A percentile compares a stretch with the other conserved stretches of the same genome.
phyloP scores from a whole-genome alignment of 2,888 invertebrate genomes.

The Timema cristinae region DNA sequence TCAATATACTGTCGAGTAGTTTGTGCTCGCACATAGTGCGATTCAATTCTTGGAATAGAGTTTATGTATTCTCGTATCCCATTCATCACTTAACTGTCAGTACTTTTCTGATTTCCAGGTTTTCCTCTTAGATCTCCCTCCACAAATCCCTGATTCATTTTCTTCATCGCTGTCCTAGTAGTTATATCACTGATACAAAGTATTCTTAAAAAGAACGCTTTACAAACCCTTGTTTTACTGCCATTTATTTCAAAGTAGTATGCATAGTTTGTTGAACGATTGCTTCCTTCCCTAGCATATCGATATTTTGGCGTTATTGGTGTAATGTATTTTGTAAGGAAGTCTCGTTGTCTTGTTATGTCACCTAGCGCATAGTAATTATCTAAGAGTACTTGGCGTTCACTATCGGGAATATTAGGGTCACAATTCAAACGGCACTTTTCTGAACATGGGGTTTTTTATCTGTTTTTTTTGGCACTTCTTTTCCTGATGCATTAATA shows the following conservation, averaged over 20 bases:
- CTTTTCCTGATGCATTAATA: no score
- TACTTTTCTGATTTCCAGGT: not conserved
- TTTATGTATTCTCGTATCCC: constrained; percentile 1
- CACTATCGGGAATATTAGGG: no score
- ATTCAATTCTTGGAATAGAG: constrained; percentile 1
- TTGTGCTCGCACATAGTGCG: not conserved
- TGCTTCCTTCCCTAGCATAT: not conserved
- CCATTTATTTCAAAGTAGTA: no score
- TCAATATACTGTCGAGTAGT: no score
- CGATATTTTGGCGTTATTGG: constrained; percentile 1
- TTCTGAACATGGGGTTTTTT: no score
- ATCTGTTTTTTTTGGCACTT: no score
- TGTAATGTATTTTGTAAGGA: constrained; percentile 10
- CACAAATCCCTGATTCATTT: no score
- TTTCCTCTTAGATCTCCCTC: not conserved
- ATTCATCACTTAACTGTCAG: constrained; percentile 4
- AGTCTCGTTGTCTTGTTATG: constrained; percentile 8
- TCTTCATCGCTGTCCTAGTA: constrained; percentile 4
- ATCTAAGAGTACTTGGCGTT: no score
- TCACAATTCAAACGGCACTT: no score
- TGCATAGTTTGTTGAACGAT: not conserved
- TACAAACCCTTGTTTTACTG: no score
- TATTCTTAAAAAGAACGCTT: no score
- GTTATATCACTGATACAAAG: no score
- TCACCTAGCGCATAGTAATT: not conserved